Conservation (phyloP, 2,888 invertebrate species). For the Tetragonula carbonaria region DNA sequence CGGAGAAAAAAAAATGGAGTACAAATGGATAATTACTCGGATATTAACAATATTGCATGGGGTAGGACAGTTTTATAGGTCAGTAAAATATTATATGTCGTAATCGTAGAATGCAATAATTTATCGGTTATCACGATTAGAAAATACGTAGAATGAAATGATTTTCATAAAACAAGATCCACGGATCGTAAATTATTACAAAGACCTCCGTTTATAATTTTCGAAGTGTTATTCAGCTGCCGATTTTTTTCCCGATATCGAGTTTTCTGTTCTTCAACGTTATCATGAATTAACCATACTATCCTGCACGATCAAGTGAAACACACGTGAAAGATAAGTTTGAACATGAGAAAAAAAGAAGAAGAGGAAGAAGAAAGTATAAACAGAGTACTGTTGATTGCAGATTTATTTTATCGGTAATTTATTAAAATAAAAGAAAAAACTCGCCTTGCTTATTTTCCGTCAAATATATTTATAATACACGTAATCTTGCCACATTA, state of each 20-base stretch:
- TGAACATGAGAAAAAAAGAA: neutral
- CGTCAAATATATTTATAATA: slow-evolving; percentile 34
- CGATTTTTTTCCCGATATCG: neutral
- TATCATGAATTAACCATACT: neutral
- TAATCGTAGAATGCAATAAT: slow-evolving; percentile 55
- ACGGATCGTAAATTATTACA: slow-evolving; percentile 37
- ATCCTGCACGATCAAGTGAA: neutral
- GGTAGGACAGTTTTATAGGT: slow-evolving; percentile 56
- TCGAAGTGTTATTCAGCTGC: neutral
- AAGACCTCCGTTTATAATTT: slow-evolving; percentile 2
- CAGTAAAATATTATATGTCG: slow-evolving; percentile 52
- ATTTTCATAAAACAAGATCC: slow-evolving; percentile 35
- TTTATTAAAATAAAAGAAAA: slow-evolving; percentile 15
- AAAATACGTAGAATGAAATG: slow-evolving; percentile 25
- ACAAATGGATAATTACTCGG: slow-evolving; percentile 46
- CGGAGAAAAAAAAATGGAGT: slow-evolving; percentile 44
- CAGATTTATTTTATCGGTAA: slow-evolving; percentile 16
- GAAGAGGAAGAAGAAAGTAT: neutral
- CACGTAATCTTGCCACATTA: slow-evolving; percentile 56
- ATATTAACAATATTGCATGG: slow-evolving; percentile 65
- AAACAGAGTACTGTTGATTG: slow-evolving; percentile 15
- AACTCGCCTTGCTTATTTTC: slow-evolving; percentile 56
- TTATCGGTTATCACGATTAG: slow-evolving; percentile 47
- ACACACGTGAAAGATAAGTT: neutral
- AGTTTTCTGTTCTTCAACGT: slow-evolving; percentile 1